Percentiles rank a stretch among this genome's conserved stretches.
These are phyloP conservation scores for Pollachius pollachius DNA, from an alignment of 2,113 vertebrate species.

Conservation along the genomic window DNA sequence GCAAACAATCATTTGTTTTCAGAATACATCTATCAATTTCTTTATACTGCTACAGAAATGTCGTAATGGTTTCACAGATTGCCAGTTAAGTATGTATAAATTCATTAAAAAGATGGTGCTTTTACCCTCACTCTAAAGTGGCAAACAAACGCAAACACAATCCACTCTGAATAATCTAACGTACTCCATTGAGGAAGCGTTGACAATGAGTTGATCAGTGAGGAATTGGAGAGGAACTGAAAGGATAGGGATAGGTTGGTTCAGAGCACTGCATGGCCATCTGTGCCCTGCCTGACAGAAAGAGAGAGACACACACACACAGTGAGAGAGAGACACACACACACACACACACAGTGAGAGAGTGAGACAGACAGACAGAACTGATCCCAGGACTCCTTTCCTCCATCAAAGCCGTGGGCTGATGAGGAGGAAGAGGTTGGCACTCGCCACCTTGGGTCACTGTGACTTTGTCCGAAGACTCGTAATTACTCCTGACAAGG, in stretches of 20 bases:
- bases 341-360: not conserved
- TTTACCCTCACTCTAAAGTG: too few species aligned
- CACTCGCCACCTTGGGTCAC: conserved; percentile 49
- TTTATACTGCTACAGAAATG: too few species aligned
- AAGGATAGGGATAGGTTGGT: conserved; percentile 11
- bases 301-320: conserved; percentile 20
- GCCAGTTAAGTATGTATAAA: too few species aligned
- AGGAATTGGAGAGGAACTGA: conserved; percentile 33
- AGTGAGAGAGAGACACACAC: not conserved
- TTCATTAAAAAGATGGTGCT: too few species aligned
- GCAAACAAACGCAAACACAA: too few species aligned
- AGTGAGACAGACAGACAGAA: not conserved
- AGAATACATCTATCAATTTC: too few species aligned
- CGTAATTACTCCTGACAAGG: conserved; percentile 60
- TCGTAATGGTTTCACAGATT: too few species aligned
- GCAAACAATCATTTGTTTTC: too few species aligned
- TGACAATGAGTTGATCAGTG: conserved; percentile 4
- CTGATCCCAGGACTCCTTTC: conserved; percentile 40
- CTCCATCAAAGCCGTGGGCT: conserved; percentile 56
- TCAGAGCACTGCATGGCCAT: too few species aligned
- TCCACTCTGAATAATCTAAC: too few species aligned
- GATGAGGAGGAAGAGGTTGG: conserved; percentile 57
- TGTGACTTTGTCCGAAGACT: conserved; percentile 53
- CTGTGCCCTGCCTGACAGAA: conserved; percentile 6
- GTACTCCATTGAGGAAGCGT: too few species aligned